Conservation (phyloP, 2,888 invertebrate species). For the Nowickia ferox region DNA sequence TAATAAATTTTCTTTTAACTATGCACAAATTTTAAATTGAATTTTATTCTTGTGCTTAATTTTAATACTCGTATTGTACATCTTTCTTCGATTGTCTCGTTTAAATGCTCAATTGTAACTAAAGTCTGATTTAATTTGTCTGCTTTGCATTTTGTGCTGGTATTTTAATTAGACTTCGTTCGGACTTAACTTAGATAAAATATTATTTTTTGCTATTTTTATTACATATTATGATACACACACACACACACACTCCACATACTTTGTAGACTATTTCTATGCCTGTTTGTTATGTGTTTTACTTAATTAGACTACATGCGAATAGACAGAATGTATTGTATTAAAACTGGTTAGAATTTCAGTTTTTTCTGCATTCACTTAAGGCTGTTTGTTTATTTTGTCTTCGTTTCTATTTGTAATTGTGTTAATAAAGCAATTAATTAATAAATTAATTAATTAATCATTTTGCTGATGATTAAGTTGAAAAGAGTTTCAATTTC, state of each 20-base stretch:
- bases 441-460: constrained; percentile 40
- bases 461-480: background rate
- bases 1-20: background rate
- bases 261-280: constrained; percentile 12
- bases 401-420: constrained; percentile 16
- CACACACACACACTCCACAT: background rate
- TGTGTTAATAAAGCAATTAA: constrained; percentile 39
- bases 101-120: constrained; percentile 66
- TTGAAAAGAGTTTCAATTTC: constrained; percentile 7
- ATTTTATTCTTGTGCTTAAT: constrained; percentile 1
- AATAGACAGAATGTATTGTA: background rate
- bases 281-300: constrained; percentile 11
- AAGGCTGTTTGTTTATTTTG: background rate
- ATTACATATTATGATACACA: constrained; percentile 18
- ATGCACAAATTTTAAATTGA: constrained; percentile 15
- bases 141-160: constrained; percentile 36
- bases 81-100: constrained; percentile 53
- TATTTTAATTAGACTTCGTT: constrained; percentile 57
- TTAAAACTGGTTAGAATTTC: constrained; percentile 38
- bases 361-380: constrained; percentile 36
- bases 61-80: constrained; percentile 2
- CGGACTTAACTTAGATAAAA: constrained; percentile 25
- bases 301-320: constrained; percentile 22
- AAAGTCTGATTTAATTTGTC: constrained; percentile 52
- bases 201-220: constrained; percentile 21